A percentile compares a stretch with the other conserved stretches of the same genome.
Evolutionary conservation across 2,113 vertebrate species (phyloP).

Genomic region (Alaudala cheleensis): DNA sequence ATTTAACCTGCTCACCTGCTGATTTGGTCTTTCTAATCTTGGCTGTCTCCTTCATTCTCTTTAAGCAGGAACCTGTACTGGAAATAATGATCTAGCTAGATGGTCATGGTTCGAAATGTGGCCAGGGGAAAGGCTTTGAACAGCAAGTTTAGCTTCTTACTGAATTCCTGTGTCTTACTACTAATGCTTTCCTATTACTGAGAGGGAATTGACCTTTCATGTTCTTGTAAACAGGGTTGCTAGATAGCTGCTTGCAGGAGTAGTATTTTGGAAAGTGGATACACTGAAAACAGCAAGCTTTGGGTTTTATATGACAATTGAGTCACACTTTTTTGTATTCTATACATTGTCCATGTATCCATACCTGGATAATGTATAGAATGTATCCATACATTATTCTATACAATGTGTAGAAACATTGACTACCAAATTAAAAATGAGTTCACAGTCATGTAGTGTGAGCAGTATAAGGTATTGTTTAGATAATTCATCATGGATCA

Average conservation of each 20-base stretch:
- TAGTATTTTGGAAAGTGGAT: not conserved
- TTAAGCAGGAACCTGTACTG: not conserved
- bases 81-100: not conserved
- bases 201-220: not conserved
- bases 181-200: not conserved
- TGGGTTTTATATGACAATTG: not conserved
- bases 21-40: not conserved
- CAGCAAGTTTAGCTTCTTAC: not conserved
- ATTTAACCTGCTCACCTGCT: not conserved
- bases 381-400: not conserved
- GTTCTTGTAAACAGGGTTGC: not conserved
- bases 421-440: not conserved
- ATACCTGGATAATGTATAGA: too few species aligned
- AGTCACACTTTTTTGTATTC: not conserved
- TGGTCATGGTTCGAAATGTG: not conserved
- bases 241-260: not conserved
- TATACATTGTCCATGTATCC: fast-evolving
- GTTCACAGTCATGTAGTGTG: not conserved
- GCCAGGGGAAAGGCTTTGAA: not conserved
- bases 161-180: not conserved
- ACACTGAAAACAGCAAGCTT: not conserved
- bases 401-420: fast-evolving
- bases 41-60: not conserved
- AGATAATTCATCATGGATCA: not conserved
- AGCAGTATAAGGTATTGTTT: not conserved